Base-by-base conservation (phyloP, 1,140 invertebrate genomes). In the Tenebrio molitor region DNA sequence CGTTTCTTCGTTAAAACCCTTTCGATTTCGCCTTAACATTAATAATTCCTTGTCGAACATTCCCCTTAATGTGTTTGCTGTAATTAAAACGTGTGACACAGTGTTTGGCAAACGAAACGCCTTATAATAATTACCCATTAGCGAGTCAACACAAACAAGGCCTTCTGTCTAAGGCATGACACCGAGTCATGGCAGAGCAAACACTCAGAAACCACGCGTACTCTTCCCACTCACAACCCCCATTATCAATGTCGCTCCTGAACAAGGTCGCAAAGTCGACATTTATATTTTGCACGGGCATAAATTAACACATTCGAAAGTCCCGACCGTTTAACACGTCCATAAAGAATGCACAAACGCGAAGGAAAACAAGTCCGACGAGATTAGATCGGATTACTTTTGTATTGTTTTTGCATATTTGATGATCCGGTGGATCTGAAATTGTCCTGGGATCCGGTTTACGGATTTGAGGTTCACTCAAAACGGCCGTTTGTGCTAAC, bases 61-160 rank as follows among this genome's bases (percentile, higher is more conserved):
- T 66, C 36, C 42, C 36, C 25, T 42, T 42, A 66, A 66, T 44
- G 42, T 66, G 64, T 66, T 66, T 66, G 64, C 23, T 44, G 36
- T 66, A 66, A 66, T 66, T 66, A 58, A 66, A 66, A 66, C 42
- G 64, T 66, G 39, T 66, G 64, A 36, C 63, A 42, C 36, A 17
- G 19, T 42, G 36, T 42, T 66, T 66, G 64, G 12, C 36, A 66
- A 29, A 66, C 64, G 64, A 66, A 66, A 66, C 64, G 64, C 64
- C 39, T 44, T 66, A 66, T 66, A 66, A 66, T 66, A 66, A 66
- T 66, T 66, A 66, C 64, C 64, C 64, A 66, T 66, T 66, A 66
- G 64, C 25, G 36, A 66, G 36, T 44, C 39, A 66, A 66, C 64
- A 66, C 36, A 66, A 41, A 66, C 34, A 66, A 66, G 23, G 16